Evolutionary conservation across 2,797 vertebrate species (phyloP).

Genomic region (Otolemur crassicaudatus): DNA sequence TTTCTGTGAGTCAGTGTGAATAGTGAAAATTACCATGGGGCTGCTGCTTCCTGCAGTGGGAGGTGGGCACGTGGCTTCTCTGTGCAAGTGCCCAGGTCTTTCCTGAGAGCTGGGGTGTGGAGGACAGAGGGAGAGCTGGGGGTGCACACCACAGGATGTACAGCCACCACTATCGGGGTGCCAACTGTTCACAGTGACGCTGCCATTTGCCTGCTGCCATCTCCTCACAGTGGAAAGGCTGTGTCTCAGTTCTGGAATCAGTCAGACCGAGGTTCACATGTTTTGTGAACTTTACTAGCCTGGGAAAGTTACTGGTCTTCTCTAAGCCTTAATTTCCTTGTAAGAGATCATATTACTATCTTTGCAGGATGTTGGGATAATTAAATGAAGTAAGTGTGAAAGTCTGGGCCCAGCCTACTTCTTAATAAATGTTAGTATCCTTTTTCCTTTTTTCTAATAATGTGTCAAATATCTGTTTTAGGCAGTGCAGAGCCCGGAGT

Average conservation of each 20-base stretch:
- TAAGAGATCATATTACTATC: neutral
- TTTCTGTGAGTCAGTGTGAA: neutral
- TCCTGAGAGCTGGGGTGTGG: neutral
- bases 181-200: rapidly evolving
- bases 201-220: rapidly evolving
- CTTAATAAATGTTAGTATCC: neutral
- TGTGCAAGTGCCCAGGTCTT: neutral
- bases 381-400: neutral
- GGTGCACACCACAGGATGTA: neutral
- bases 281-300: neutral
- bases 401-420: neutral
- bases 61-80: neutral
- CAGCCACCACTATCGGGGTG: rapidly evolving
- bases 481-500: neutral
- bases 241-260: neutral
- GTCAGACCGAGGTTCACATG: neutral
- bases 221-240: neutral
- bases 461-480: neutral
- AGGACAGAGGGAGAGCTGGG: neutral
- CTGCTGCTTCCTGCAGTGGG: neutral
- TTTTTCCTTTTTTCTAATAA: conserved; percentile 10
- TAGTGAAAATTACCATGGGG: conserved; percentile 3
- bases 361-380: neutral
- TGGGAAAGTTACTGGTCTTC: neutral
- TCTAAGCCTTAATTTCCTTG: neutral